Evolutionary conservation across 2,113 vertebrate species (phyloP).

Genomic region (Hylia prasina): DNA sequence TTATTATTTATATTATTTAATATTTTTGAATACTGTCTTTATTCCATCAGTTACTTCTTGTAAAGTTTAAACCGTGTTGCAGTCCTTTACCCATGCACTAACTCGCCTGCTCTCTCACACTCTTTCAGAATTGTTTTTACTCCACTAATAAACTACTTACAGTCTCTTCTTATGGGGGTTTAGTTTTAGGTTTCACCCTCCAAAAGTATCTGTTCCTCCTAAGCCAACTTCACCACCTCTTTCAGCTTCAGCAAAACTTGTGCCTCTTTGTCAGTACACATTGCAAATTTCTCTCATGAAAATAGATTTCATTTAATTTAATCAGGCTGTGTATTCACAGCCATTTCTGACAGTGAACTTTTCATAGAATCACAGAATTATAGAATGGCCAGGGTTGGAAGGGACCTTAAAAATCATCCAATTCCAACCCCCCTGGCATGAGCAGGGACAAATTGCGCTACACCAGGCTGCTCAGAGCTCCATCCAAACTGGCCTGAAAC

Average conservation of each 20-base stretch:
- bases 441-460: neutral
- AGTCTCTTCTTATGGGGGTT: neutral
- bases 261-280: neutral
- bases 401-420: neutral
- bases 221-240: neutral
- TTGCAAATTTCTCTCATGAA: neutral
- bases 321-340: neutral
- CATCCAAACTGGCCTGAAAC: neutral
- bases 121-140: neutral
- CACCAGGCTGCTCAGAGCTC: accelerated
- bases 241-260: neutral
- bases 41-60: neutral
- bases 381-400: neutral
- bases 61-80: slow-evolving; percentile 4
- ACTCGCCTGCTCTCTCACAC: neutral
- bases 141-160: neutral
- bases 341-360: neutral
- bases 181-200: slow-evolving; percentile 7
- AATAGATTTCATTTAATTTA: neutral
- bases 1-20: no score
- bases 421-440: neutral
- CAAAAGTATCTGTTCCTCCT: neutral
- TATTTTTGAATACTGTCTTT: neutral
- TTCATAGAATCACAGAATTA: neutral
- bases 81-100: neutral